Base-by-base conservation (phyloP, 2,888 invertebrate genomes). In the Boloria euphrosyne region DNA sequence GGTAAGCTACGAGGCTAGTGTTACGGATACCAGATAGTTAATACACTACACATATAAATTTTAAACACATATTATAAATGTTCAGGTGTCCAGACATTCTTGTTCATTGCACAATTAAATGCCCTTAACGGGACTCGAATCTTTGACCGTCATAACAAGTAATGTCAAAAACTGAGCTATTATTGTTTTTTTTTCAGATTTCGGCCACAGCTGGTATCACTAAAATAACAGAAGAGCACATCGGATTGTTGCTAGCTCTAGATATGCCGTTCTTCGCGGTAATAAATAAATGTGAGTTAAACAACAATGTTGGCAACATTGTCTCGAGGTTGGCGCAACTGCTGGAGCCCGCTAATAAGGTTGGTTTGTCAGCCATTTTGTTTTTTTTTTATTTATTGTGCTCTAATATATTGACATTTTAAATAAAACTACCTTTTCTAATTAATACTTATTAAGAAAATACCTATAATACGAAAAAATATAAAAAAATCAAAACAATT, bases 261-360 rank as follows among this genome's bases (percentile, higher is more conserved):
- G 95, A 96, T 75, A 94, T 97, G 76, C 98, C 99, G 0, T 96
- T 99, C 84, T 98, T 99, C 83, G 95, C 98, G 16, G 97, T 99
- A 1, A 94, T 99, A 67, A 98, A 97, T 69, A 99, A 99, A 93
- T 96, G 96, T 65, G 99, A 99, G 87, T 93, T 98, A 65, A 96
- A 96, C n/a, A 67, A 95, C 94, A 67, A 95, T 95, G 78, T 73
- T 0, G 68, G 71, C n/a, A 83, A 94, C 93, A 47, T 98, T 96
- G 16, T 96, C 94, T 66, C 58, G 0, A 71, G 81, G n/a, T 78
- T 90, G 43, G 69, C 69, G 0, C 74, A 67, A 0, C 64, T 85
- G 0, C 73, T 88, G 18, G 71, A 70, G 0, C 66, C 69, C 1
- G 63, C 69, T 1, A 64, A 67, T 7, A 73, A 71, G 73, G 75